A percentile compares a stretch with the other conserved stretches of the same genome.
Conservation (phyloP, 2,797 vertebrate genomes). For the Brotogeris chrysoptera region DNA sequence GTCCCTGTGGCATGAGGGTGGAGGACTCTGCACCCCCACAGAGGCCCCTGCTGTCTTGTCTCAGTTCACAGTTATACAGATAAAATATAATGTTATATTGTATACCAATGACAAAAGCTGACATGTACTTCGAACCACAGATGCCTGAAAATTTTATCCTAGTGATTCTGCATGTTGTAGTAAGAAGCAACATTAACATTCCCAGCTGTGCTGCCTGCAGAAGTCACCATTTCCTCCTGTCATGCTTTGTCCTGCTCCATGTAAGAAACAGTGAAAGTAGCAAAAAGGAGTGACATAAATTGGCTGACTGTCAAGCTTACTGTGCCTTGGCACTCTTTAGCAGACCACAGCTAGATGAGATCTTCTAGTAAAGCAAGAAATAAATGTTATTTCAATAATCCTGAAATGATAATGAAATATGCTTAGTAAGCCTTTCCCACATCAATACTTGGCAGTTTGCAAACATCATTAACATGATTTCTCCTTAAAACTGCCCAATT, state of each 20-base stretch:
- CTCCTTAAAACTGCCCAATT: neutral
- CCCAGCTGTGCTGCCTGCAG: neutral
- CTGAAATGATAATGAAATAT: neutral
- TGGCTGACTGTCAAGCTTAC: neutral
- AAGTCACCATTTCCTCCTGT: neutral
- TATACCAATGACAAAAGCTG: neutral
- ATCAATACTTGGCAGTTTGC: neutral
- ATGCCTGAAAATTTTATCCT: neutral
- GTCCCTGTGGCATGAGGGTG: accelerated
- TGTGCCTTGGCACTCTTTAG: neutral
- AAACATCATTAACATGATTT: slow-evolving; percentile 12
- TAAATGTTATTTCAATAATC: neutral
- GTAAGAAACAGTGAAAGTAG: neutral
- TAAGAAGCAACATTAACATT: neutral
- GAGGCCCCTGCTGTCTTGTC: neutral
- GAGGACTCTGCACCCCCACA: neutral
- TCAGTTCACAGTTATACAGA: neutral
- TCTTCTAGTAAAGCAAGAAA: neutral
- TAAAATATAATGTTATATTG: neutral
- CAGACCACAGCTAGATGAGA: neutral
- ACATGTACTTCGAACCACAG: neutral
- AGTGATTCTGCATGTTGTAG: neutral
- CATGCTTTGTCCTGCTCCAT: accelerated
- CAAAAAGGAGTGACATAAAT: neutral
- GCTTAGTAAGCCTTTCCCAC: neutral